These are phyloP conservation scores for Pristionchus pacificus DNA, from an alignment of 1,140 invertebrate species.

Conservation along the genomic window DNA sequence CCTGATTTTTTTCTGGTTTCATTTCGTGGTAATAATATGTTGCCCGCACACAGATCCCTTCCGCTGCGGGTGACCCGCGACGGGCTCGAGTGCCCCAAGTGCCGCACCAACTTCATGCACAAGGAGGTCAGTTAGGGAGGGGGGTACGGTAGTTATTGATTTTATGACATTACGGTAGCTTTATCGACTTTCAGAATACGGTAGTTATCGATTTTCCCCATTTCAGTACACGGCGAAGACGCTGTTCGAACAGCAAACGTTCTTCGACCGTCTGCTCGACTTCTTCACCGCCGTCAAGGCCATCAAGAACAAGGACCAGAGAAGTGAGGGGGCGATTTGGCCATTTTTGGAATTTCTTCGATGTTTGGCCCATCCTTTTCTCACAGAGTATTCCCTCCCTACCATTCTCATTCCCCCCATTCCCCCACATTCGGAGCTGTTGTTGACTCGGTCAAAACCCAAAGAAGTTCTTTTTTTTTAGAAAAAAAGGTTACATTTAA, in stretches of 20 bases:
- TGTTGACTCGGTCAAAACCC: too few species aligned
- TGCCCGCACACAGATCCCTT: too few species aligned
- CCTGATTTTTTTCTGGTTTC: too few species aligned
- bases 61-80: constrained; percentile 22
- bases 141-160: not conserved
- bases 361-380: constrained; percentile 1
- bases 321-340: constrained; percentile 20
- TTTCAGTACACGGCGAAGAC: constrained; percentile 25
- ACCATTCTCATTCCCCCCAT: too few species aligned
- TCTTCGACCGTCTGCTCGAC: constrained; percentile 25
- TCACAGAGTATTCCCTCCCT: too few species aligned
- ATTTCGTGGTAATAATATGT: too few species aligned
- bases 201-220: not conserved
- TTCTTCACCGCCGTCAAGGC: constrained; percentile 16
- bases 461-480: not conserved
- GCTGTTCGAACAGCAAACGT: constrained; percentile 35
- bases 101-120: constrained; percentile 17
- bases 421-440: too few species aligned
- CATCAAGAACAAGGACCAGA: constrained; percentile 20
- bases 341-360: too few species aligned
- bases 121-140: constrained; percentile 13
- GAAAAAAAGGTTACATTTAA: not conserved
- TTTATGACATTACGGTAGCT: constrained; percentile 12
- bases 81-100: constrained; percentile 28
- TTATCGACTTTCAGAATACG: too few species aligned